Evolutionary conservation across 2,113 vertebrate species (phyloP).

Genomic region (Mustela lutreola): DNA sequence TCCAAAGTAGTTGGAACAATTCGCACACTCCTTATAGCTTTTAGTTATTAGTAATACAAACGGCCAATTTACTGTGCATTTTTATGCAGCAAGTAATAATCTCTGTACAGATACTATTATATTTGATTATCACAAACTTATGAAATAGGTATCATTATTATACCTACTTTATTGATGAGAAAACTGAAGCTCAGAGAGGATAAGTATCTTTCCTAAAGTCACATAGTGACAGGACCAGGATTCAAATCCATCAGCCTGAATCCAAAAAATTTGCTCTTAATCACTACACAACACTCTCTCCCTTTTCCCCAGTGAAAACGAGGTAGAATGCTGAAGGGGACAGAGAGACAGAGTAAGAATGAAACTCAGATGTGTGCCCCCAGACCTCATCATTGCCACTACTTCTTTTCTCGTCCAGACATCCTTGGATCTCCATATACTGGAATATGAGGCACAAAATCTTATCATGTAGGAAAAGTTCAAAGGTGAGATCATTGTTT

Average conservation of each 20-base stretch:
- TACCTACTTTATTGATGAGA: background rate
- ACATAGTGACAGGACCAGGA: background rate
- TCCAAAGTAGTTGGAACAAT: background rate
- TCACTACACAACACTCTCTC: background rate
- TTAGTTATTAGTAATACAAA: background rate
- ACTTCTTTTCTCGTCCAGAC: background rate
- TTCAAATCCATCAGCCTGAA: background rate
- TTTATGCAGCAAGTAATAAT: background rate
- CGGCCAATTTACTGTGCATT: background rate
- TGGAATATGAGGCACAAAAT: background rate
- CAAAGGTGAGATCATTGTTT: background rate
- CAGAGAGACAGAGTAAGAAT: background rate
- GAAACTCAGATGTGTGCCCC: background rate
- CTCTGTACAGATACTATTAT: background rate
- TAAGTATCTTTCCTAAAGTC: background rate
- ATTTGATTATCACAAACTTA: background rate
- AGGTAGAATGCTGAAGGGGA: background rate
- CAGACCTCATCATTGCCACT: background rate
- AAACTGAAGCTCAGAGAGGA: background rate
- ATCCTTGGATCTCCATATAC: background rate
- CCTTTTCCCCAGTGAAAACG: background rate
- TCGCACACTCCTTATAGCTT: background rate
- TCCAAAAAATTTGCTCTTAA: slow-evolving; percentile 17
- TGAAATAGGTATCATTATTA: background rate
- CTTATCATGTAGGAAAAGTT: background rate